Evolutionary conservation across 2,797 vertebrate genomes (phyloP).

Genomic region (Taeniopygia guttata): DNA sequence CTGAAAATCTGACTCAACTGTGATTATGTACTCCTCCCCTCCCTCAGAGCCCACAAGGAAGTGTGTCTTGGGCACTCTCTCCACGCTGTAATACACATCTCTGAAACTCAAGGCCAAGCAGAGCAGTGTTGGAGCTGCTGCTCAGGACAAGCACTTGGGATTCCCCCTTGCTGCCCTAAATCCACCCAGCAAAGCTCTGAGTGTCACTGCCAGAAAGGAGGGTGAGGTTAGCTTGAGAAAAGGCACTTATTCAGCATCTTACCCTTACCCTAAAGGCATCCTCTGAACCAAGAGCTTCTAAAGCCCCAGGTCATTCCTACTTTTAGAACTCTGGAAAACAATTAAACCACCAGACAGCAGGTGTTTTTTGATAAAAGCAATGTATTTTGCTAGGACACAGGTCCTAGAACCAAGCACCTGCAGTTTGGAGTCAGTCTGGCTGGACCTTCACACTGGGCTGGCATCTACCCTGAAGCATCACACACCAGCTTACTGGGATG

Average conservation of each 20-base stretch:
- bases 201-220: neutral
- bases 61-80: neutral
- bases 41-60: neutral
- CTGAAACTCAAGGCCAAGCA: neutral
- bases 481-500: neutral
- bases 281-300: neutral
- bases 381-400: neutral
- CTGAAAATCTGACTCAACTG: neutral
- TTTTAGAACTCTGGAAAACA: neutral
- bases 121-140: neutral
- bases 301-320: neutral
- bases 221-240: neutral
- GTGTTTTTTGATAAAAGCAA: neutral
- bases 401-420: neutral
- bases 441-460: neutral
- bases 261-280: neutral
- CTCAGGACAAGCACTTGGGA: neutral
- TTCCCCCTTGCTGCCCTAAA: neutral
- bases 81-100: neutral
- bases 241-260: neutral
- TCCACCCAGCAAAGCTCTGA: neutral
- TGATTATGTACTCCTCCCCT: neutral
- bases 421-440: neutral
- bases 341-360: neutral
- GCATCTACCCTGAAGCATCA: neutral